Evolutionary conservation across 1,140 invertebrate species (phyloP).

Genomic region (Euwallacea similis): DNA sequence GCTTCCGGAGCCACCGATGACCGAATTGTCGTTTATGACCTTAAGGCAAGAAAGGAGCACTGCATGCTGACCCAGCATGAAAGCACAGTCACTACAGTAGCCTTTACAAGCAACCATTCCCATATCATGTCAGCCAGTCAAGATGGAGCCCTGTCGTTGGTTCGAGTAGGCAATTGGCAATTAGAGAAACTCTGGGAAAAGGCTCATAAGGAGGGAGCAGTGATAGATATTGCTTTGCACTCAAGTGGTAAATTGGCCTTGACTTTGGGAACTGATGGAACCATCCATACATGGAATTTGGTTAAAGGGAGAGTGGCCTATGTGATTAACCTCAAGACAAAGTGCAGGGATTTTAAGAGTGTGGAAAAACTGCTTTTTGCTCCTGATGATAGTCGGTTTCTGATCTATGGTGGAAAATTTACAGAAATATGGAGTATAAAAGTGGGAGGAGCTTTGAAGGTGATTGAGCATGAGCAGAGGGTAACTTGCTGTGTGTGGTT

Average conservation of each 20-base stretch:
- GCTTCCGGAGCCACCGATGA: constrained; percentile 91
- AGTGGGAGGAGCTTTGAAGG: constrained; percentile 66
- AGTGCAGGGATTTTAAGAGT: constrained; percentile 59
- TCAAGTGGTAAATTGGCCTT: constrained; percentile 86
- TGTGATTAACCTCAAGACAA: constrained; percentile 77
- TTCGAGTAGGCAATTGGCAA: constrained; percentile 82
- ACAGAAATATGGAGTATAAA: constrained; percentile 78
- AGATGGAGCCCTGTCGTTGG: constrained; percentile 82
- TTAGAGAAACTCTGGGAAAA: constrained; percentile 75
- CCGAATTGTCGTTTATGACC: constrained; percentile 82
- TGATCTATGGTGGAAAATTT: constrained; percentile 67
- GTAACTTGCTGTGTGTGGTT: constrained; percentile 67
- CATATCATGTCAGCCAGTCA: constrained; percentile 81
- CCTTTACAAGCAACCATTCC: constrained; percentile 73
- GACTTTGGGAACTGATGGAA: constrained; percentile 81
- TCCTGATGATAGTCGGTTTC: constrained; percentile 71
- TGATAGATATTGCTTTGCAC: constrained; percentile 78
- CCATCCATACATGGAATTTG: constrained; percentile 90
- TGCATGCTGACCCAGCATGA: constrained; percentile 80
- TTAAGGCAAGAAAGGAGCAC: constrained; percentile 74
- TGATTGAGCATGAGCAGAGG: constrained; percentile 63
- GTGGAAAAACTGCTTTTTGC: constrained; percentile 65
- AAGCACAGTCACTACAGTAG: constrained; percentile 76
- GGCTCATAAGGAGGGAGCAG: constrained; percentile 66
- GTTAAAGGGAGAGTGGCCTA: constrained; percentile 88